phyloP scores from a whole-genome alignment of 2,888 invertebrate species.

The Euphydryas editha region DNA sequence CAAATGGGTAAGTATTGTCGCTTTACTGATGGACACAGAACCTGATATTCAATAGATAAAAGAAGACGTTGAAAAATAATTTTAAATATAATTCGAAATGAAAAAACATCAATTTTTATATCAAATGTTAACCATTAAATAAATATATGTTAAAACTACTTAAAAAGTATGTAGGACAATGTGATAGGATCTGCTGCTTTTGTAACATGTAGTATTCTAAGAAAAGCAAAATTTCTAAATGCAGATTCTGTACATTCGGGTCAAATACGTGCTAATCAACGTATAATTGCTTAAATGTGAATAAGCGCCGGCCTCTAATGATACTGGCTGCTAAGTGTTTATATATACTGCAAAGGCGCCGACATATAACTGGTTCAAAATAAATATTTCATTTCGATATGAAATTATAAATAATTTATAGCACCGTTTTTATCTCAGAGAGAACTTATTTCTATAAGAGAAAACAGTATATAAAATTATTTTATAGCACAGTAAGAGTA shows the following conservation, averaged over 20 bases:
- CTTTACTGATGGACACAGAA: too few species aligned
- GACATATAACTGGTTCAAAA: slow-evolving; percentile 3
- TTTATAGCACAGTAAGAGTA: too few species aligned
- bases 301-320: slow-evolving; percentile 2
- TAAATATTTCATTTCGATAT: not conserved
- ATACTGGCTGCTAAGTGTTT: not conserved
- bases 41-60: too few species aligned
- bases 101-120: too few species aligned
- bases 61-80: too few species aligned
- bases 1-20: too few species aligned
- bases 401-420: slow-evolving; percentile 2
- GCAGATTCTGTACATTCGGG: slow-evolving; percentile 1
- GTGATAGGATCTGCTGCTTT: not conserved
- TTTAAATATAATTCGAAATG: too few species aligned
- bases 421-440: not conserved
- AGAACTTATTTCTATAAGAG: too few species aligned
- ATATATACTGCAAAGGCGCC: not conserved
- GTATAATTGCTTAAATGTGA: slow-evolving; percentile 2
- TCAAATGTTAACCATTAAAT: too few species aligned
- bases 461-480: too few species aligned
- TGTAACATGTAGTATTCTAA: not conserved
- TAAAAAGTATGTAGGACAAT: not conserved
- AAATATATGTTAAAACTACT: too few species aligned
- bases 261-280: slow-evolving; percentile 8
- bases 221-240: not conserved